Evolutionary conservation across 1,140 invertebrate species (phyloP).

Genomic region (Berghia stephanieae): DNA sequence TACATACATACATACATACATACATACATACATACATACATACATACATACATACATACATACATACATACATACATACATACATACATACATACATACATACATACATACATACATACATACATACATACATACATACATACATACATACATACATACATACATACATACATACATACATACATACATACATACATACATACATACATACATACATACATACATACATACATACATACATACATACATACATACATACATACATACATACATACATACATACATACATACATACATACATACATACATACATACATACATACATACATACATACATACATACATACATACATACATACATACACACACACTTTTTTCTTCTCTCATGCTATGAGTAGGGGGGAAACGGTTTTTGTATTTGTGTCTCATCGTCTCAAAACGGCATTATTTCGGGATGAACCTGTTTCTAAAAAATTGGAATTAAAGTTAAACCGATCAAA

Average conservation of each 20-base stretch:
- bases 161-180: background rate
- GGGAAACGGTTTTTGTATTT: no score
- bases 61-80: background rate
- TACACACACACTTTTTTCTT: no score
- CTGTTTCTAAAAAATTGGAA: no score
- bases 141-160: background rate
- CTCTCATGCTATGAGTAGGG: no score
- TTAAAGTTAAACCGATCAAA: no score
- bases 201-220: slow-evolving; percentile 25
- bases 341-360: slow-evolving; percentile 25
- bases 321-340: slow-evolving; percentile 24
- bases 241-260: slow-evolving; percentile 19
- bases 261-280: slow-evolving; percentile 24
- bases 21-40: slow-evolving; percentile 6
- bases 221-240: slow-evolving; percentile 25
- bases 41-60: slow-evolving; percentile 3
- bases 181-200: slow-evolving; percentile 14
- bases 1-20: slow-evolving; percentile 24
- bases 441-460: no score
- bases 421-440: no score
- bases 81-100: background rate
- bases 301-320: slow-evolving; percentile 32
- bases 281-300: slow-evolving; percentile 23
- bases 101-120: background rate
- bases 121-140: background rate